Base-by-base conservation (phyloP, 1,140 invertebrate genomes). In the Orius insidiosus region DNA sequence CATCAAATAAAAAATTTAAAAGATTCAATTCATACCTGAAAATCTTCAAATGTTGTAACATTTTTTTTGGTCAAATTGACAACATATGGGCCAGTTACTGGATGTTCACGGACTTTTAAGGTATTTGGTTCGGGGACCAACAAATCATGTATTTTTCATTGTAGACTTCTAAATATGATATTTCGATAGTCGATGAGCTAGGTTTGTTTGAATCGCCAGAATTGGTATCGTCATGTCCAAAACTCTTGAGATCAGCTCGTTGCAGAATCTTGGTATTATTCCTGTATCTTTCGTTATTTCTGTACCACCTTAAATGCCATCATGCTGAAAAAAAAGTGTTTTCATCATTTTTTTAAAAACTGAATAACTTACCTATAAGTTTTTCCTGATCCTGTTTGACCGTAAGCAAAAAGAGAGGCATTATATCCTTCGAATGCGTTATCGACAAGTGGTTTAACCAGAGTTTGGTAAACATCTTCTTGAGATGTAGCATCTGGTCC, bases 351-450 rank as follows among this genome's bases (percentile, higher is more conserved):
- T 11, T 40, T 13, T 8, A 8, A 42, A 42, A 19, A 42, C 5
- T 4, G 11, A n/a, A 34, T 11, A 36, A 3, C 3, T 36, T 15
- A 57, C 53, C 77, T 86, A 63, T 77, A 76, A 54, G 73, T 79
- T 60, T 80, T 78, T 6, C 77, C 76, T 38, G 73, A 79, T 54
- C 86, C 88, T 32, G 90, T 95, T 64, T 94, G 89, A 8, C 89
- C 90, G 63, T 94, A 95, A n/a, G 88, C 88, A 65, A 95, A 92
- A 34, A 95, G 72, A 61, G 88, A 95, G 1, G 83, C 86, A 66
- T 96, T 96, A 62, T 94, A 94, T 3, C 89, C 90, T 57, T 80
- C 70, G 59, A 94, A 89, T 3, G 86, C 84, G 59, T 76, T 80
- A 46, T 87, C 74, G 19, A 94, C 65, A 16, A 94, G 64, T 6